phyloP scores from a whole-genome alignment of 2,888 invertebrate genomes.

The Perizoma flavofasciatum region DNA sequence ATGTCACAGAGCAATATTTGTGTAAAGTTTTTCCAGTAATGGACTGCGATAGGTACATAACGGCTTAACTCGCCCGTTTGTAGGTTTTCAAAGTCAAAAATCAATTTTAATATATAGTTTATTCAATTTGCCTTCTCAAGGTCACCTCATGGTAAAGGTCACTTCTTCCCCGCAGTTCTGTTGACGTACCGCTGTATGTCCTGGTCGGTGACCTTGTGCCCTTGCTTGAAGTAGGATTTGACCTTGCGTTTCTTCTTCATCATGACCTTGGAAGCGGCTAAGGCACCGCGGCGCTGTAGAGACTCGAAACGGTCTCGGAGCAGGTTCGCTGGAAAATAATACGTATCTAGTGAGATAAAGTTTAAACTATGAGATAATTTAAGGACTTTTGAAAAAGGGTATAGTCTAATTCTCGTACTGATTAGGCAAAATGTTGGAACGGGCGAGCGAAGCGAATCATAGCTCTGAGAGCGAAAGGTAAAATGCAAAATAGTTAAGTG shows the following conservation, averaged over 20 bases:
- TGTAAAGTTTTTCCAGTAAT: no score
- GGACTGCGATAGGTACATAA: no score
- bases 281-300: conserved; percentile 94
- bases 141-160: conserved; percentile 14
- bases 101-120: conserved; percentile 10
- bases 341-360: neutral
- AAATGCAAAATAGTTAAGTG: no score
- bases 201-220: conserved; percentile 81
- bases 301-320: conserved; percentile 93
- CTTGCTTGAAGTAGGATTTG: conserved; percentile 87
- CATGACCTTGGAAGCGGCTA: conserved; percentile 88
- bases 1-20: no score
- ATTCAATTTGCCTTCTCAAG: conserved; percentile 22
- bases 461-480: no score
- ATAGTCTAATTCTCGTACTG: no score
- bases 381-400: no score
- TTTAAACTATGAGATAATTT: neutral
- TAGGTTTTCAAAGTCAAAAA: neutral
- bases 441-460: no score
- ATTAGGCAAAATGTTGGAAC: no score
- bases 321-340: conserved; percentile 84
- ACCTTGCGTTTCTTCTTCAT: conserved; percentile 87
- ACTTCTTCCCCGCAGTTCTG: conserved; percentile 42
- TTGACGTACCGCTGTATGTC: conserved; percentile 68
- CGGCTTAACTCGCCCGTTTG: no score